Evolutionary conservation across 2,888 invertebrate species (phyloP).

Genomic region (Heliconius ismenius): DNA sequence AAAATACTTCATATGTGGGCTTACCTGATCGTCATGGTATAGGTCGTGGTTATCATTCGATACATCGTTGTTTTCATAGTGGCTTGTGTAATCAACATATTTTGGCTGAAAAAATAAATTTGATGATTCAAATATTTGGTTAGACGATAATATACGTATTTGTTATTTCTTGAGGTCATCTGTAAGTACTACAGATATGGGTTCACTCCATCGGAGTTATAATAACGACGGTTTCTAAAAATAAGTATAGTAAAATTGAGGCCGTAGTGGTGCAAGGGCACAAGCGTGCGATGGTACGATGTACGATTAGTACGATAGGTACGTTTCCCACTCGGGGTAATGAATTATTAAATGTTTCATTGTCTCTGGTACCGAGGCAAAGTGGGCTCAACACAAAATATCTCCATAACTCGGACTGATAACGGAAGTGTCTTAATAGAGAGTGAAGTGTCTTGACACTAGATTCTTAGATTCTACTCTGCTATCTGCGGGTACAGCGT

Average conservation of each 20-base stretch:
- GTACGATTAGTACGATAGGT: background rate
- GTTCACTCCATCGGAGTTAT: no score
- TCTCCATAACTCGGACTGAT: no score
- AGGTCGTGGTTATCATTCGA: slow-evolving; percentile 54
- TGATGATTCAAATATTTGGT: no score
- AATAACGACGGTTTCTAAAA: no score
- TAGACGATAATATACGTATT: no score
- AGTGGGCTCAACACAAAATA: no score
- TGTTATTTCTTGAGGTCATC: no score
- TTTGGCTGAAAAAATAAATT: slow-evolving; percentile 32
- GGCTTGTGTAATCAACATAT: slow-evolving; percentile 49
- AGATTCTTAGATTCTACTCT: background rate
- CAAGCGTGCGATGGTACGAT: background rate
- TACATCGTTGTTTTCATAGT: slow-evolving; percentile 50
- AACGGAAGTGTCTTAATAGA: background rate
- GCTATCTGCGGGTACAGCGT: background rate
- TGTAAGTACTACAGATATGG: no score
- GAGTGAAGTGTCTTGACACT: background rate
- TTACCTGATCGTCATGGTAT: slow-evolving; percentile 53
- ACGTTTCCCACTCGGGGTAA: background rate
- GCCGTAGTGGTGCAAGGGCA: background rate
- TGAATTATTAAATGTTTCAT: background rate
- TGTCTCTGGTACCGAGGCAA: background rate
- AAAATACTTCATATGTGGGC: background rate
- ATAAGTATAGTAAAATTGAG: no score